Evolutionary conservation across 2,113 vertebrate genomes (phyloP).

Genomic region (Paratilapia polleni): DNA sequence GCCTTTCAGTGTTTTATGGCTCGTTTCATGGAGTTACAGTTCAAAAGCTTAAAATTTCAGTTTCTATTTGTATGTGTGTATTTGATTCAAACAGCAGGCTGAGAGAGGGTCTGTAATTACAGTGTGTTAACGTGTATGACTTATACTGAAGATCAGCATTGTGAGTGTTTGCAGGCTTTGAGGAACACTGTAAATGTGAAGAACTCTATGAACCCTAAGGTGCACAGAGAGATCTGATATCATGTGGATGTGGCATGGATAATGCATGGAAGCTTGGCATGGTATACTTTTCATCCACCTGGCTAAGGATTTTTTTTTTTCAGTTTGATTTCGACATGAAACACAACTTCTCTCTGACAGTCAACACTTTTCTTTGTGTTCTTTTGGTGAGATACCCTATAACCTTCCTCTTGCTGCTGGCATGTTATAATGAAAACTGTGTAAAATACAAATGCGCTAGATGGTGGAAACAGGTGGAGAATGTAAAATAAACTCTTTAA

Average conservation of each 20-base stretch:
- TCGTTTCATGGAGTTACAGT: not conserved
- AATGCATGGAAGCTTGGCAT: not conserved
- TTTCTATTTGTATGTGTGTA: not conserved
- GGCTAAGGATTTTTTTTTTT: not conserved
- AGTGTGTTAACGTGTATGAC: not conserved
- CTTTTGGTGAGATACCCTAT: not conserved
- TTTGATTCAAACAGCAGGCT: not conserved
- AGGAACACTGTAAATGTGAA: not conserved
- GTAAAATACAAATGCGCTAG: slow-evolving; percentile 5
- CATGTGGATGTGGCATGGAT: slow-evolving; percentile 5
- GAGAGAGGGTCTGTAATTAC: not conserved
- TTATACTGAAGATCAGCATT: not conserved
- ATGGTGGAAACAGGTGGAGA: not conserved
- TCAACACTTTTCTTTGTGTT: not conserved
- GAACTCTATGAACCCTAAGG: not conserved
- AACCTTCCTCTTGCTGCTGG: slow-evolving; percentile 20
- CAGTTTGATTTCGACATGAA: not conserved
- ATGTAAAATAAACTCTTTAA: not conserved
- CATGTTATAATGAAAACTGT: slow-evolving; percentile 8
- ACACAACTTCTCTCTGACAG: slow-evolving; percentile 7
- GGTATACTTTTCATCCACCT: not conserved
- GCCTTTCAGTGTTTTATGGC: slow-evolving; percentile 9
- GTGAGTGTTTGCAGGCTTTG: not conserved
- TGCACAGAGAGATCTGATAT: not conserved
- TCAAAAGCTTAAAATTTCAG: not conserved